Conservation (phyloP, 2,888 invertebrate genomes). For the Resseliella maxima region DNA sequence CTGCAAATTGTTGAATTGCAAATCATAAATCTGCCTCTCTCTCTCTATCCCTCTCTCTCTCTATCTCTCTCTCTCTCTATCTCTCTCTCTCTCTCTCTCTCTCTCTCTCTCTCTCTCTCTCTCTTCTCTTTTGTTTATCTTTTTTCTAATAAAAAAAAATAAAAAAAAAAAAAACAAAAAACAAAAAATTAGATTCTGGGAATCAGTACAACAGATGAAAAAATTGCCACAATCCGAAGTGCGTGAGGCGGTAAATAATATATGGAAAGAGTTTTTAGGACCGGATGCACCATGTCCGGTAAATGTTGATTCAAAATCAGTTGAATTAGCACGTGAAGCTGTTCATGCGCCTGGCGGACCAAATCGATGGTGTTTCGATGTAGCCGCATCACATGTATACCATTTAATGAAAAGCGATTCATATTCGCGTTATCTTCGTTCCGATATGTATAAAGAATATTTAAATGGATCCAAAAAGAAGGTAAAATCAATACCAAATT, state of each 20-base stretch:
- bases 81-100: neutral
- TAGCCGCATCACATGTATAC: conserved; percentile 98
- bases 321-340: conserved; percentile 84
- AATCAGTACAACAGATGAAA: conserved; percentile 93
- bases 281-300: conserved; percentile 95
- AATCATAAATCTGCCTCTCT: too few relatives aligned
- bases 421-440: conserved; percentile 96
- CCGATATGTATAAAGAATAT: conserved; percentile 98
- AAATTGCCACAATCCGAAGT: conserved; percentile 88
- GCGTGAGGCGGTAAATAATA: conserved; percentile 82
- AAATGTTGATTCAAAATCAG: conserved; percentile 94
- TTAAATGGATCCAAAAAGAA: conserved; percentile 96
- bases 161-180: too few relatives aligned
- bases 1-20: neutral
- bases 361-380: conserved; percentile 95
- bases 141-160: too few relatives aligned
- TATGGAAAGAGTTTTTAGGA: conserved; percentile 94
- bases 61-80: too few relatives aligned
- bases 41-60: too few relatives aligned
- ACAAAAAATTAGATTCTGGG: conserved; percentile 82
- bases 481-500: conserved; percentile 73
- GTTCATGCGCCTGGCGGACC: conserved; percentile 74
- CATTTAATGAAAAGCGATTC: conserved; percentile 99
- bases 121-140: neutral
- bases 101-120: neutral